phyloP scores from a whole-genome alignment of 1,140 invertebrate species.

The Branchinecta lynchi region DNA sequence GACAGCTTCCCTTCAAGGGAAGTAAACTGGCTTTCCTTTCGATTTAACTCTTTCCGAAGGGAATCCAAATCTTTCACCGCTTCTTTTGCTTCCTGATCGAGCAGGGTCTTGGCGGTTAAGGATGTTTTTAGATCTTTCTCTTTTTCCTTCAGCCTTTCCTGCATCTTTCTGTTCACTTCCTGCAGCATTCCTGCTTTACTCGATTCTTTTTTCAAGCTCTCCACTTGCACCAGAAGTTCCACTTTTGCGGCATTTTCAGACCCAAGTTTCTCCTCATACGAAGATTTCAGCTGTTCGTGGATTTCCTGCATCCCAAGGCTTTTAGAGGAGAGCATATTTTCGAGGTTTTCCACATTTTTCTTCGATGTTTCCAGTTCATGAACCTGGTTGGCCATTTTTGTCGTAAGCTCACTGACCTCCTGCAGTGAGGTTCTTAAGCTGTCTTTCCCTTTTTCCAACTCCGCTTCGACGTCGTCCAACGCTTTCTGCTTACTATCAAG shows the following conservation, averaged over 20 bases:
- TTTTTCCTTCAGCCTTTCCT: constrained; percentile 23
- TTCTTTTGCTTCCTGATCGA: not conserved
- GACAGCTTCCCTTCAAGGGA: no score
- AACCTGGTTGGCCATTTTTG: no score
- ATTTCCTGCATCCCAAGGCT: constrained; percentile 19
- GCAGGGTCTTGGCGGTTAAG: constrained; percentile 16
- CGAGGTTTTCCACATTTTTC: no score
- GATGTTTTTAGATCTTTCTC: constrained; percentile 22
- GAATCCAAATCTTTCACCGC: not conserved
- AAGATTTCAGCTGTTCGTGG: constrained; percentile 1
- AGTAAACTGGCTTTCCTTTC: not conserved
- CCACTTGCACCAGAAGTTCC: constrained; percentile 24
- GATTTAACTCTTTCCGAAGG: not conserved
- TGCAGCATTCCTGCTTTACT: not conserved
- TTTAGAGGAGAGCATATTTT: no score
- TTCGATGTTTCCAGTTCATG: no score
- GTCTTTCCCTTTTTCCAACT: no score
- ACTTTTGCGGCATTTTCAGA: constrained; percentile 22
- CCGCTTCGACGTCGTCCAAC: no score
- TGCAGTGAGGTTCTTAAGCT: no score
- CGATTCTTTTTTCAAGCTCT: not conserved
- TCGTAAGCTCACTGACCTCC: no score
- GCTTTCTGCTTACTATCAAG: no score
- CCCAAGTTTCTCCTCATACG: constrained; percentile 12
- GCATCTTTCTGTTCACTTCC: constrained; percentile 22